Conservation (phyloP, 2,888 invertebrate species). For the Odontothrips loti region DNA sequence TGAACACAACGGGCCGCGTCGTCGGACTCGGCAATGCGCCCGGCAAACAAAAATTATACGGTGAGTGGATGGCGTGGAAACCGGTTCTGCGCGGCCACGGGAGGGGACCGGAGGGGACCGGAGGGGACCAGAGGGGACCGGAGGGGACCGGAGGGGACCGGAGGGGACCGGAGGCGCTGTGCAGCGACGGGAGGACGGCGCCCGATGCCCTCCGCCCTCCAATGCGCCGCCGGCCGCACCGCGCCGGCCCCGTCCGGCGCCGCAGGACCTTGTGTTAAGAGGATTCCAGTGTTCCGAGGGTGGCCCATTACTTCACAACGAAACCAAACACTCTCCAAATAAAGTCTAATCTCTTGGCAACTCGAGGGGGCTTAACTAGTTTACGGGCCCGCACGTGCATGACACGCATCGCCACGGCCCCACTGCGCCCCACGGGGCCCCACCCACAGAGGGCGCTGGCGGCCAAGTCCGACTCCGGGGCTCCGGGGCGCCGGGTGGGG, state of each 20-base stretch:
- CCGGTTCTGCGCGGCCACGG: no score
- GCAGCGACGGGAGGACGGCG: neutral
- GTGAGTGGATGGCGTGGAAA: no score
- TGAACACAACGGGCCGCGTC: neutral
- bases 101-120: no score
- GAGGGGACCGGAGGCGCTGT: no score
- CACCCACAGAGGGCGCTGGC: neutral
- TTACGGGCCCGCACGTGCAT: neutral
- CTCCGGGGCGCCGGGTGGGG: neutral
- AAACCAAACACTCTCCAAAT: slow-evolving; percentile 24
- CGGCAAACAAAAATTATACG: no score
- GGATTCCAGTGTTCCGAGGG: slow-evolving; percentile 14
- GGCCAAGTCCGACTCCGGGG: neutral
- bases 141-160: no score
- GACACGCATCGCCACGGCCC: neutral
- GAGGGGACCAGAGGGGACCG: no score
- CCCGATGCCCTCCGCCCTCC: neutral
- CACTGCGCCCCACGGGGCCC: neutral
- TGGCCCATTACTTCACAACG: slow-evolving; percentile 15
- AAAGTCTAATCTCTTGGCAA: slow-evolving; percentile 22
- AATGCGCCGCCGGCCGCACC: neutral
- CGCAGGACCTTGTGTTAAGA: neutral
- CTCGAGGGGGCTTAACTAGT: slow-evolving; percentile 18
- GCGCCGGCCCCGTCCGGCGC: neutral
- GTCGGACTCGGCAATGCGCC: neutral